Conservation (phyloP, 2,888 invertebrate species). For the Ommatoiulus sabulosus region DNA sequence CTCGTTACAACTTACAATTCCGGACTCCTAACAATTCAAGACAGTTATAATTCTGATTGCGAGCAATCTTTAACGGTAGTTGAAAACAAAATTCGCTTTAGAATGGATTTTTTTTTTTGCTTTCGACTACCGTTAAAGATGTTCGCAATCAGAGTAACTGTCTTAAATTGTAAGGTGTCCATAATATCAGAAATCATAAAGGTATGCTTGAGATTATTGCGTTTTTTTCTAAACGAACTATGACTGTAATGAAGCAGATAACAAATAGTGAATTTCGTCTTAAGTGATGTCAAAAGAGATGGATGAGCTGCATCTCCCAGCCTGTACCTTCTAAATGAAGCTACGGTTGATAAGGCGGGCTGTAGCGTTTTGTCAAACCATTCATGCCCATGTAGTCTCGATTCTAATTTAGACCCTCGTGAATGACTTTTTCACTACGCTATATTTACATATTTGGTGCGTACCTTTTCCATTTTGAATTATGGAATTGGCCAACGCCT, state of each 20-base stretch:
- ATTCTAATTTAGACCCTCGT: not conserved
- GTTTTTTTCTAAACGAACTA: no score
- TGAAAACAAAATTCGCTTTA: no score
- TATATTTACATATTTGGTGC: not conserved
- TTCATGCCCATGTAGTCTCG: not conserved
- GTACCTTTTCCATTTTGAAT: slow-evolving; percentile 34
- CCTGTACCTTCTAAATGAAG: not conserved
- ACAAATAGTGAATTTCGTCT: no score
- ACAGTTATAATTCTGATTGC: no score
- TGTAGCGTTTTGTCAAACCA: slow-evolving; percentile 15
- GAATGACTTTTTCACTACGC: not conserved
- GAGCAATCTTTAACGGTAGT: no score
- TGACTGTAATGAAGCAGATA: no score
- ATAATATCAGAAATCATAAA: not conserved
- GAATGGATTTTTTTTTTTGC: not conserved
- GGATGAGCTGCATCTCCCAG: not conserved
- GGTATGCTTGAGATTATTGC: no score
- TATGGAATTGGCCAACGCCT: slow-evolving; percentile 21
- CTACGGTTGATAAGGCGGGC: not conserved
- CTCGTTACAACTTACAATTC: not conserved
- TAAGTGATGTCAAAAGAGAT: not conserved
- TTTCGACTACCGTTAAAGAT: not conserved
- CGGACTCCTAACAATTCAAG: no score
- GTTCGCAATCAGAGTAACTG: not conserved
- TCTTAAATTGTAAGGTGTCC: not conserved